Evolutionary conservation across 2,888 invertebrate genomes (phyloP).

Genomic region (Lasioglossum morio): DNA sequence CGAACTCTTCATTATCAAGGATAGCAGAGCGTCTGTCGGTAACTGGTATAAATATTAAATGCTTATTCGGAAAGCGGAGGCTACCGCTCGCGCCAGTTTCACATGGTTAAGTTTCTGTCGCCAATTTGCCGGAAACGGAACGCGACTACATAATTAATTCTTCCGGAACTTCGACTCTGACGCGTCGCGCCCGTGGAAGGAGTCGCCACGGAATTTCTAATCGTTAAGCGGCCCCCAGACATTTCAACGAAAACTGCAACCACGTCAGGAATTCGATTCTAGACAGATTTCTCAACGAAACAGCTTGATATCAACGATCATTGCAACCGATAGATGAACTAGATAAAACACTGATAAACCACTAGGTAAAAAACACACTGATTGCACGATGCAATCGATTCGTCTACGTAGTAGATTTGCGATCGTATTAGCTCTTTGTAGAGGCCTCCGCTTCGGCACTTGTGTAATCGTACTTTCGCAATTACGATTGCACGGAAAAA

Average conservation of each 20-base stretch:
- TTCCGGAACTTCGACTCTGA: constrained; percentile 57
- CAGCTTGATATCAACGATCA: not conserved
- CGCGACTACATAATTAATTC: constrained; percentile 54
- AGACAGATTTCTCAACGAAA: not conserved
- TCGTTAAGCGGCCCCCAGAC: not conserved
- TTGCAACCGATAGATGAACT: constrained; percentile 16
- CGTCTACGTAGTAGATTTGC: constrained; percentile 1
- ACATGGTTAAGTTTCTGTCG: constrained; percentile 55
- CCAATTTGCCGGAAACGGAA: constrained; percentile 62
- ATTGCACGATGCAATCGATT: constrained; percentile 2
- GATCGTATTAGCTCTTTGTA: not conserved
- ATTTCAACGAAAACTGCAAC: not conserved
- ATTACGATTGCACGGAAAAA: not conserved
- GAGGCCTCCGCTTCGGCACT: constrained; percentile 8
- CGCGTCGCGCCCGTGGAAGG: constrained; percentile 5
- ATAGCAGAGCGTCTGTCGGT: constrained; percentile 48
- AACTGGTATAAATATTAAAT: constrained; percentile 46
- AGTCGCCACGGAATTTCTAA: constrained; percentile 19
- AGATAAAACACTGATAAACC: constrained; percentile 27
- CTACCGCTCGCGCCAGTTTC: constrained; percentile 47
- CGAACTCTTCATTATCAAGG: constrained; percentile 59
- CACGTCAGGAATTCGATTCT: not conserved
- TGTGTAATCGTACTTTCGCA: not conserved
- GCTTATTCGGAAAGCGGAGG: constrained; percentile 44
- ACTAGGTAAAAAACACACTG: not conserved